phyloP scores from a whole-genome alignment of 2,113 vertebrate species.

The Scortum barcoo region DNA sequence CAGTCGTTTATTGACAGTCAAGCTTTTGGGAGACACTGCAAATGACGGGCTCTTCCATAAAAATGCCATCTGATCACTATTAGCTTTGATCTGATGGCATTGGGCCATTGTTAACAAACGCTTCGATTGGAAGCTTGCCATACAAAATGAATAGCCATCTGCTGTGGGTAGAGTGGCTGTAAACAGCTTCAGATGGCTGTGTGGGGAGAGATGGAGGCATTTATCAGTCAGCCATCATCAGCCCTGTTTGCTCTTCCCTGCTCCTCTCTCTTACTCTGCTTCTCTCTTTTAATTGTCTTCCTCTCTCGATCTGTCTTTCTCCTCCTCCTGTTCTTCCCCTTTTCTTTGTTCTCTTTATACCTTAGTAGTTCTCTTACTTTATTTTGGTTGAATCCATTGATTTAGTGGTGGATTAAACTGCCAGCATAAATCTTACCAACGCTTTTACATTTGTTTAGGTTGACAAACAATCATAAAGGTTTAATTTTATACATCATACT shows the following conservation, averaged over 20 bases:
- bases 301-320: not conserved
- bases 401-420: not conserved
- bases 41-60: constrained; percentile 42
- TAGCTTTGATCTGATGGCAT: constrained; percentile 51
- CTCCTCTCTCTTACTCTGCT: not conserved
- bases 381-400: not conserved
- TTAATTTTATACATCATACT: not conserved
- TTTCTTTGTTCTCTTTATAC: not conserved
- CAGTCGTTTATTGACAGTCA: constrained; percentile 40
- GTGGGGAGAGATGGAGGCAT: constrained; percentile 19
- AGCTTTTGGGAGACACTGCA: constrained; percentile 38
- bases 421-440: not conserved
- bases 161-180: constrained; percentile 54
- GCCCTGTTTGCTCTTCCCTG: constrained; percentile 6
- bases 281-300: not conserved
- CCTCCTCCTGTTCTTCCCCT: not conserved
- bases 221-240: constrained; percentile 44
- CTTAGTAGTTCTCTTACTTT: not conserved
- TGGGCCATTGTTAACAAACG: constrained; percentile 48
- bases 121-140: constrained; percentile 34
- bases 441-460: not conserved
- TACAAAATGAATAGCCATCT: constrained; percentile 55
- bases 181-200: constrained; percentile 54
- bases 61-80: constrained; percentile 55
- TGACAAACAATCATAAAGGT: not conserved